A percentile compares a stretch with the other conserved stretches of the same genome.
Conservation (phyloP, 2,797 vertebrate genomes). For the Nannoperca australis region DNA sequence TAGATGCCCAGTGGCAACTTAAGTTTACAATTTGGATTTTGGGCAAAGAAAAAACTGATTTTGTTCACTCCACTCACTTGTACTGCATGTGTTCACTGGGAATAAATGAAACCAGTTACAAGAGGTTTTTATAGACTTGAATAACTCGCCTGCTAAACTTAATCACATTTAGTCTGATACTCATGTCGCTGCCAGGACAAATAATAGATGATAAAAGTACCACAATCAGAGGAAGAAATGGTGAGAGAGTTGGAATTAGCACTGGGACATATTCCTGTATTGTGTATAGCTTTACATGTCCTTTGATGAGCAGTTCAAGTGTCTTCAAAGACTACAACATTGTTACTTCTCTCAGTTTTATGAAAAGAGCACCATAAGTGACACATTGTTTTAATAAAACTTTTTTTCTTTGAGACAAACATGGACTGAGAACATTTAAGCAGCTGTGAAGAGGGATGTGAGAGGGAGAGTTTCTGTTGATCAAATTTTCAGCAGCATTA, state of each 20-base stretch:
- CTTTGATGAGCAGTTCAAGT: conserved; percentile 58
- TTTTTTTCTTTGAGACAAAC: conserved; percentile 14
- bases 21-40: conserved; percentile 44
- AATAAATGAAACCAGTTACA: conserved; percentile 71
- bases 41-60: conserved; percentile 66
- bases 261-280: conserved; percentile 36
- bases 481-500: conserved; percentile 40
- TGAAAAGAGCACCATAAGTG: conserved; percentile 47
- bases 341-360: conserved; percentile 43
- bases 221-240: conserved; percentile 74
- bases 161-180: conserved; percentile 78
- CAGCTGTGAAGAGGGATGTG: conserved; percentile 19
- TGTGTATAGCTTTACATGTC: conserved; percentile 47
- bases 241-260: conserved; percentile 54
- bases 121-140: conserved; percentile 68
- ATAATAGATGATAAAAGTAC: conserved; percentile 76
- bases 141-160: conserved; percentile 73
- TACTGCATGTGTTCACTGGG: conserved; percentile 45
- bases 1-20: conserved; percentile 24
- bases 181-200: conserved; percentile 71
- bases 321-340: conserved; percentile 65
- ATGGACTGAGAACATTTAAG: conserved; percentile 20
- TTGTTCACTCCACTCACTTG: conserved; percentile 29
- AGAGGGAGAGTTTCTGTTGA: conserved; percentile 22
- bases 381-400: conserved; percentile 68